A percentile compares a stretch with the other conserved stretches of the same genome.
These are phyloP conservation scores for Crocidura indochinensis DNA, from an alignment of 2,797 vertebrate genomes.

Conservation along the genomic window DNA sequence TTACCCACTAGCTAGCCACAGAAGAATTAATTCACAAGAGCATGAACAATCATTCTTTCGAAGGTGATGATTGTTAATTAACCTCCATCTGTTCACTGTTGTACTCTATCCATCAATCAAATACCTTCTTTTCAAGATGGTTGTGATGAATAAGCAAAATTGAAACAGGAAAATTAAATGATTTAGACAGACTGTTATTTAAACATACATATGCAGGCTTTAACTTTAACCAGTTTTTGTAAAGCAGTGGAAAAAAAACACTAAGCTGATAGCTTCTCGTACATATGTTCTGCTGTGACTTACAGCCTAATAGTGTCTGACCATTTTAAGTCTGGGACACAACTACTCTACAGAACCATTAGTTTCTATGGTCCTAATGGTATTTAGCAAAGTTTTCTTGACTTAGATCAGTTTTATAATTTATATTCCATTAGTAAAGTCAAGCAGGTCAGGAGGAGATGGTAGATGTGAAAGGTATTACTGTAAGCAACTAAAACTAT, in stretches of 20 bases:
- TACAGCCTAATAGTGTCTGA: not conserved
- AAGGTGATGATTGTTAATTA: not conserved
- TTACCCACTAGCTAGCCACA: not conserved
- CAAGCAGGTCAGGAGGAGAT: not conserved
- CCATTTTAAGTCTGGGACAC: not conserved
- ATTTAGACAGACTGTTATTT: not conserved
- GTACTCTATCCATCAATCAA: not conserved
- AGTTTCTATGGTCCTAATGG: not conserved
- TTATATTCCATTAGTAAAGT: not conserved
- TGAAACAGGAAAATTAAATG: conserved; percentile 37
- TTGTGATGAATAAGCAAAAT: conserved; percentile 12
- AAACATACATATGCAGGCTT: not conserved
- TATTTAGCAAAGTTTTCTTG: not conserved
- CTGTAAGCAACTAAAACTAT: not conserved
- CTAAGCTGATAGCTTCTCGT: not conserved
- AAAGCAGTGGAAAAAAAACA: not conserved
- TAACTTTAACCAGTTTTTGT: conserved; percentile 5
- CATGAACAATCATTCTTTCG: not conserved
- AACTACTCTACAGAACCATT: not conserved
- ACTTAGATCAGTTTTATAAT: not conserved
- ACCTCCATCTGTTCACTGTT: not conserved
- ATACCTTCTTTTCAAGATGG: conserved; percentile 8
- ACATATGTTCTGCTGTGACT: not conserved
- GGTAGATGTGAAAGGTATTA: not conserved
- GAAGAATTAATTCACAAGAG: not conserved